Evolutionary conservation across 1,140 invertebrate genomes (phyloP), one percentile per base, ranked within the genome.

Genomic region (Melanaphis sacchari): DNA sequence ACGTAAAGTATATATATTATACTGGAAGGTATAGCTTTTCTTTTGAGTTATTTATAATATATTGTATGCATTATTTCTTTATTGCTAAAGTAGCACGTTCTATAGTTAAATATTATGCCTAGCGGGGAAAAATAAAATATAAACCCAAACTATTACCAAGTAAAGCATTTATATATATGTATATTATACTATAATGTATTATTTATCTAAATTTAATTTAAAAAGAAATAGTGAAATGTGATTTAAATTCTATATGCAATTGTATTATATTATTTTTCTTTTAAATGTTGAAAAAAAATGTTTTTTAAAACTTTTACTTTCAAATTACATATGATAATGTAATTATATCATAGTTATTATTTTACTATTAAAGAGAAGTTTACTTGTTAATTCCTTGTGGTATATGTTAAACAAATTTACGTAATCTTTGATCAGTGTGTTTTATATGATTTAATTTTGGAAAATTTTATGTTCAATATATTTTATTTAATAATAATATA

Each of bases 1-100:
- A 46, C 26, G 84, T 21, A 1, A 11, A 18, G 59, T 76, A 21
- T 6, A 31, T 31, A 76, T 76, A 49, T 49, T 76, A n/a, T n/a
- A n/a, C 26, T 31, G 8, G 54, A 4, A 76, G 31, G 31, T 49
- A 36, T 21, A 49, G 43, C 26, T 88, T 88, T 88, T 49, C 18
- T 46, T 88, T 88, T 49, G 85, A 46, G 43, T 46, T 88, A 46
- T 49, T 88, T 49, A n/a, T n/a, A 76, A 76, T 76, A 76, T 66
- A 59, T 59, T 8, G 7, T 26, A 26, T 66, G 11, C 31, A 9
- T 66, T 76, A n/a, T n/a, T n/a, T 76, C 59, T 76, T 88, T 43
- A 88, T 88, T 88, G 82, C 21, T 21, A n/a, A 21, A 49, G 8
- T 46, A 88, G 41, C 41, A 46, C 84, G 15, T 87, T 87, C 46